Base-by-base conservation (phyloP, 2,113 vertebrate genomes). In the Rhabdomys dilectus region DNA sequence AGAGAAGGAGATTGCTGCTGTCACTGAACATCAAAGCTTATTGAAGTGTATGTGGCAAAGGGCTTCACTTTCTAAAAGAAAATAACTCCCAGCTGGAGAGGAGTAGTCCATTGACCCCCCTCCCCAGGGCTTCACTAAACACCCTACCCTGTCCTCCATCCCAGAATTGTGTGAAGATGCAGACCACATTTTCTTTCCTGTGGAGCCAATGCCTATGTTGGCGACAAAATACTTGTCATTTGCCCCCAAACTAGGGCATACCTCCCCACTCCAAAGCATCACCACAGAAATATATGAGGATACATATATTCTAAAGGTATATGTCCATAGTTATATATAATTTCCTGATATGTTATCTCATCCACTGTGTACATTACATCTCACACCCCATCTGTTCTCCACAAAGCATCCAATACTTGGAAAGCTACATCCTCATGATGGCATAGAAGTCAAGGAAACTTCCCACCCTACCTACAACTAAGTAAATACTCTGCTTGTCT, bases 1-100 rank as follows among this genome's bases (percentile, higher is more conserved):
- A 93, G 53, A 84, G 48, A 58, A 94, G 78, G 53, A 80, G 75
- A 75, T 7, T 62, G 29, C 75, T 19, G 36, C 76, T 66, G 36
- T 88, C 58, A 96, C 60, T 81, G 53, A 45, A 96, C 75, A 60
- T 48, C 70, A 84, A 93, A 78, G 34, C 82, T 91, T 95, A 70
- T 51, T 66, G 56, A n/a, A 76, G 31, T 89, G 48, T 78, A 36
- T 91, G 53, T 16, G 76, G 70, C 26, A 91, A 48, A 91, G 45
- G 53, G 45, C 4, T 68, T 91, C 36, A 17, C 45, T 78, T 68
- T 88, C 3, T 73, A 19, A 36, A 78, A 22, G 60, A 77, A 24
- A 77, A 66, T 90, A 29, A 66, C 29, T 26, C 39, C 87, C 64
- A 80, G 62, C 22, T 56, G 31, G 80, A 76, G 45, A 94, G n/a